A percentile compares a stretch with the other conserved stretches of the same genome.
These are phyloP conservation scores for Melolontha melolontha DNA, from an alignment of 2,888 invertebrate genomes.

Conservation along the genomic window DNA sequence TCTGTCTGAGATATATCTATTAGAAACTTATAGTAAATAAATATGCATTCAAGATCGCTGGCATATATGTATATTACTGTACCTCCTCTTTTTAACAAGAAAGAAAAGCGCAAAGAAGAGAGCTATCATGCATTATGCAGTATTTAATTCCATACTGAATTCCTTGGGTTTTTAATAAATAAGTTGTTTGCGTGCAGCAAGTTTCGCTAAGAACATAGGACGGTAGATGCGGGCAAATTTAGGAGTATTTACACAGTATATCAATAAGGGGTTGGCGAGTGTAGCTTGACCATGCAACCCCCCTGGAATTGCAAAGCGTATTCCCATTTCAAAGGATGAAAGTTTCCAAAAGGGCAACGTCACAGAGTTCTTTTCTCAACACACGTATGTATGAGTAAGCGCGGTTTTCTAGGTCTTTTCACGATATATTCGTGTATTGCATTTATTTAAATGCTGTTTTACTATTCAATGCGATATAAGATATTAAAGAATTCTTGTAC, in stretches of 20 bases:
- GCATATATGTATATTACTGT: too few relatives aligned
- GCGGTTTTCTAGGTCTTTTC: too few relatives aligned
- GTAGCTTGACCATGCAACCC: conserved; percentile 59
- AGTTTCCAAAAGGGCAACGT: conserved; percentile 14
- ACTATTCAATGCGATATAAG: too few relatives aligned
- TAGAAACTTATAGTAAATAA: too few relatives aligned
- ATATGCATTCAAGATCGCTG: too few relatives aligned
- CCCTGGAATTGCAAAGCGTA: conserved; percentile 64
- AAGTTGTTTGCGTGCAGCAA: conserved; percentile 43
- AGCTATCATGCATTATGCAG: conserved; percentile 41
- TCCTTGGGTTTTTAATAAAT: conserved; percentile 44
- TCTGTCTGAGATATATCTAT: too few relatives aligned
- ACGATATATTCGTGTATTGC: too few relatives aligned
- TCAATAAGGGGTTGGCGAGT: conserved; percentile 64
- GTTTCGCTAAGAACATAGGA: conserved; percentile 35
- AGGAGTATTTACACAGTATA: conserved; percentile 66
- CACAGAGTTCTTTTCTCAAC: background rate
- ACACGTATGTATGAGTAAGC: too few relatives aligned
- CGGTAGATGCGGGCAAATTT: conserved; percentile 52
- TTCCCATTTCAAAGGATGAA: conserved; percentile 48
- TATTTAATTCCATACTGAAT: conserved; percentile 40
- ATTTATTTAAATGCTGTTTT: too few relatives aligned
- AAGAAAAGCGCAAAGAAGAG: background rate
- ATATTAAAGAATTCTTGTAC: too few relatives aligned
- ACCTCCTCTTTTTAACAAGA: too few relatives aligned